phyloP scores from a whole-genome alignment of 2,888 invertebrate species.

The Lithophane ornitopus region DNA sequence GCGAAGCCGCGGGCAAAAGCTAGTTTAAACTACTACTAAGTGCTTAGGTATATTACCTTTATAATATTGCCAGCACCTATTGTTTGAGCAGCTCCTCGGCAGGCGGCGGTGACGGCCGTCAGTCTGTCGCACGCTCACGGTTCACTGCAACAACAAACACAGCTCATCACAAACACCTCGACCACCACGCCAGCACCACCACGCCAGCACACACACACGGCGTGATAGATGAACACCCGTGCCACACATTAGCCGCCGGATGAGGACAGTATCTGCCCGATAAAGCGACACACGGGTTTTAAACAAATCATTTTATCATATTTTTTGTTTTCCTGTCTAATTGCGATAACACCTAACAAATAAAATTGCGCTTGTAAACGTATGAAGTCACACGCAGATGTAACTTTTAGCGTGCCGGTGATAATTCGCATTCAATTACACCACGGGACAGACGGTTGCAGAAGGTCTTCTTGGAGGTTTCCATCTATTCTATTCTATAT shows the following conservation, averaged over 20 bases:
- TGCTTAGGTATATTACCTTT: too few relatives aligned
- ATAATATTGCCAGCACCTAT: conserved; percentile 22
- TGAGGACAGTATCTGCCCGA: conserved; percentile 1
- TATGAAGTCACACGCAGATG: conserved; percentile 33
- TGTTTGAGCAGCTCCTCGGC: not conserved
- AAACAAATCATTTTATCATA: conserved; percentile 33
- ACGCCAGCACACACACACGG: not conserved
- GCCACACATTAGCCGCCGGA: not conserved
- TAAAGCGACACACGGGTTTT: conserved; percentile 17
- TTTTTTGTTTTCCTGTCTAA: conserved; percentile 45
- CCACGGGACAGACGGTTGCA: conserved; percentile 17
- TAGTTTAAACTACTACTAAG: not conserved
- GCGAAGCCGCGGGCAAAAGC: too few relatives aligned
- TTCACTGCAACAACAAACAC: conserved; percentile 32
- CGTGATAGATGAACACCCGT: not conserved
- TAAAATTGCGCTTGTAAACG: conserved; percentile 14
- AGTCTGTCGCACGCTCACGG: not conserved
- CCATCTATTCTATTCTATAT: too few relatives aligned
- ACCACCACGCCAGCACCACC: too few relatives aligned
- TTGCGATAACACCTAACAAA: conserved; percentile 32
- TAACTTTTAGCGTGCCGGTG: conserved; percentile 39
- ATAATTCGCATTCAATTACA: conserved; percentile 16
- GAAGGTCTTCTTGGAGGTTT: conserved; percentile 24
- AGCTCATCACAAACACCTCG: not conserved
- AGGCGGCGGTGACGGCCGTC: not conserved